phyloP scores from a whole-genome alignment of 2,113 vertebrate genomes.

The Raphicerus campestris region DNA sequence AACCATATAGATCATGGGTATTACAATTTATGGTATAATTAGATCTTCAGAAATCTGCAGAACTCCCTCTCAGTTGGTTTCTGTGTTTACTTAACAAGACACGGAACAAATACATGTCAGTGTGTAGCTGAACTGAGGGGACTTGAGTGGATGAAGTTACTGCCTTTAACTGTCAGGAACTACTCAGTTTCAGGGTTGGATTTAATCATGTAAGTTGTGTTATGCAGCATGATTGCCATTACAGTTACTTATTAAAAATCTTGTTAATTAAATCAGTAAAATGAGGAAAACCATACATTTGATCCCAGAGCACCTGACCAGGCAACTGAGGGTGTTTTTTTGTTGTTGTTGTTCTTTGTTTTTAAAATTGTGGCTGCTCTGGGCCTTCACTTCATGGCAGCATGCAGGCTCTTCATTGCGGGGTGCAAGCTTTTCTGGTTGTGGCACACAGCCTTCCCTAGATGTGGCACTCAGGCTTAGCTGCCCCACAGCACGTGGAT shows the following conservation, averaged over 20 bases:
- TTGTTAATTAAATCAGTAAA: slow-evolving; percentile 16
- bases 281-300: not conserved
- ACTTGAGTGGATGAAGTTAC: not conserved
- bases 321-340: not conserved
- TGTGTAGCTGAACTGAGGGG: not conserved
- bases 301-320: not conserved
- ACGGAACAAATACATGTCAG: not conserved
- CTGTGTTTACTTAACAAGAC: slow-evolving; percentile 40
- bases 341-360: too few species aligned
- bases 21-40: slow-evolving; percentile 41
- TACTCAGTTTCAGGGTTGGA: not conserved
- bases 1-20: not conserved
- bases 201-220: slow-evolving; percentile 9
- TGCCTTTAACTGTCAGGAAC: not conserved
- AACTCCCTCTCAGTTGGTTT: slow-evolving; percentile 54
- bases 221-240: not conserved
- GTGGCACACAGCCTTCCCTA: not conserved
- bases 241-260: not conserved
- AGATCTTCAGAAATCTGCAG: slow-evolving; percentile 48
- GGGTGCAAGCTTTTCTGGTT: not conserved
- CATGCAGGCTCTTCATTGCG: not conserved
- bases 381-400: not conserved
- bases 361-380: not conserved
- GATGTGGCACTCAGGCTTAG: not conserved
- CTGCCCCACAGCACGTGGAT: not conserved